A percentile compares a stretch with the other conserved stretches of the same genome.
phyloP scores from a whole-genome alignment of 1,140 invertebrate genomes.

The Anastrepha obliqua region DNA sequence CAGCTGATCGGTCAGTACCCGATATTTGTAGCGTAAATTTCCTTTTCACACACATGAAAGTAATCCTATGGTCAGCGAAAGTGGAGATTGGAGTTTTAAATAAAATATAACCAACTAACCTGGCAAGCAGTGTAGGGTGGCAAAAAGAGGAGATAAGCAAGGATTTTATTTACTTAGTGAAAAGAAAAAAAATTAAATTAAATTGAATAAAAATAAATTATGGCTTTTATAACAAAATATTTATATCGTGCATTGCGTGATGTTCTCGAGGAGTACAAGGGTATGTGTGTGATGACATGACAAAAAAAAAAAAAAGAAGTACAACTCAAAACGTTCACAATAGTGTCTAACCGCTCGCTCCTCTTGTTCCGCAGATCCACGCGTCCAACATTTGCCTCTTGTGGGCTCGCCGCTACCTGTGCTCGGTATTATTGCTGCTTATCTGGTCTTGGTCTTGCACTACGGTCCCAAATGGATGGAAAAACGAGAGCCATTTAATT shows the following conservation, averaged over 20 bases:
- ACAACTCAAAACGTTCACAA: neutral
- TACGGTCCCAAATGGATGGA: constrained; percentile 85
- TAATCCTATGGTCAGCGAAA: neutral
- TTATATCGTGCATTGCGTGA: constrained; percentile 20
- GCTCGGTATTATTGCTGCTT: constrained; percentile 77
- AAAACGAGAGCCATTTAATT: constrained; percentile 82
- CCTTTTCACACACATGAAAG: neutral
- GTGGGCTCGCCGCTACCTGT: constrained; percentile 77
- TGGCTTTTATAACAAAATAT: constrained; percentile 50
- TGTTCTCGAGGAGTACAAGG: constrained; percentile 24
- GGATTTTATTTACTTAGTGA: neutral
- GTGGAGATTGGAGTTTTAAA: too few species aligned
- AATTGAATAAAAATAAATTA: neutral
- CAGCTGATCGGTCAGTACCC: neutral
- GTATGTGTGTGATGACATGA: neutral
- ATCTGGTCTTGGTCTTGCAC: constrained; percentile 78
- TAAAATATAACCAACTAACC: neutral
- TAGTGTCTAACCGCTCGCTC: neutral
- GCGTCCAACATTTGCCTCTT: constrained; percentile 64
- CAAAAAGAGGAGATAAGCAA: neutral
- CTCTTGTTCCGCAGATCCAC: constrained; percentile 62
- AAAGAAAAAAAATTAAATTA: neutral
- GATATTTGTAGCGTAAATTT: neutral
- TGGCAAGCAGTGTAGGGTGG: neutral
- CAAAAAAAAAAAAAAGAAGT: neutral